Evolutionary conservation across 2,888 invertebrate genomes (phyloP).

Genomic region (Marasmarcha lunaedactyla): DNA sequence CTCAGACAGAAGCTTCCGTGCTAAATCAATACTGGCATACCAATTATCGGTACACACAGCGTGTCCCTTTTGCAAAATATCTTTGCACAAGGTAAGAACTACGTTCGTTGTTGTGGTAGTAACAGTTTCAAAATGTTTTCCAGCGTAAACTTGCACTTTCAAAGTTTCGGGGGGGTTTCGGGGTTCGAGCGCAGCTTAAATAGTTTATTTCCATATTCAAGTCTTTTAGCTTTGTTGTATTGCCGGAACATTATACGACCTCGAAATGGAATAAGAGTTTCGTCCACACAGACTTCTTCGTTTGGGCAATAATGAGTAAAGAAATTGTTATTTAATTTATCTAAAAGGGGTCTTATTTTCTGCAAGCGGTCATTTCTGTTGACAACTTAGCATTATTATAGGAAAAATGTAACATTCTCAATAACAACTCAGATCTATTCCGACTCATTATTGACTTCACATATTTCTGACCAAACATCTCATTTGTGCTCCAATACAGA

Average conservation of each 20-base stretch:
- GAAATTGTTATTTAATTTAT: constrained; percentile 8
- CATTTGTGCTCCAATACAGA: constrained; percentile 10
- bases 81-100: constrained; percentile 10
- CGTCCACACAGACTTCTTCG: constrained; percentile 12
- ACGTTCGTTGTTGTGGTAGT: constrained; percentile 11
- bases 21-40: constrained; percentile 15
- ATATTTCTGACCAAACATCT: constrained; percentile 9
- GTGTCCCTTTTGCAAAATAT: constrained; percentile 10
- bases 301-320: constrained; percentile 7
- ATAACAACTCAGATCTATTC: constrained; percentile 10
- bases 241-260: constrained; percentile 13
- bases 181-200: constrained; percentile 16
- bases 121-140: constrained; percentile 9
- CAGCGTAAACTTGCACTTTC: constrained; percentile 6
- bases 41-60: constrained; percentile 12
- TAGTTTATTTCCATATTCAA: constrained; percentile 17
- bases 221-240: constrained; percentile 16
- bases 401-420: constrained; percentile 13
- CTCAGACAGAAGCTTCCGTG: constrained; percentile 7
- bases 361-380: constrained; percentile 9
- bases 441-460: constrained; percentile 7
- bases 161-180: constrained; percentile 10
- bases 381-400: constrained; percentile 11
- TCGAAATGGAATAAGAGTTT: constrained; percentile 11
- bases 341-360: constrained; percentile 8